Evolutionary conservation across 2,797 vertebrate genomes (phyloP).

Genomic region (Nannoperca obscura): DNA sequence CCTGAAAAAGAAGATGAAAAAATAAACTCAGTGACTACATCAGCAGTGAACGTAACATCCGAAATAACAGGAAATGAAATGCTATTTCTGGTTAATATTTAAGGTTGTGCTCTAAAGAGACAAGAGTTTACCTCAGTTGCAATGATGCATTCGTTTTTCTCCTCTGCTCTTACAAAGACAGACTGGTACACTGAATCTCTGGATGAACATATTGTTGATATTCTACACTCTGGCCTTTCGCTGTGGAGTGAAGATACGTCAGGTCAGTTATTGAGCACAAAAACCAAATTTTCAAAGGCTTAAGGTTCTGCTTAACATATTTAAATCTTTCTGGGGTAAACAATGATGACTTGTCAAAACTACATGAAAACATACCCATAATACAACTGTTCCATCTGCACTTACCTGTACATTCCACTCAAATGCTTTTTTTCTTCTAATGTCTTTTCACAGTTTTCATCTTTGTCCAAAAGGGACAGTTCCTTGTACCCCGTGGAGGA

Average conservation of each 20-base stretch:
- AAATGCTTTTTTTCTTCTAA: slow-evolving; percentile 92
- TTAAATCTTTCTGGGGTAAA: background rate
- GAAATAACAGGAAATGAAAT: background rate
- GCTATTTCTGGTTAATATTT: background rate
- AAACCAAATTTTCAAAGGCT: background rate
- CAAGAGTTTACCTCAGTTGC: slow-evolving; percentile 93
- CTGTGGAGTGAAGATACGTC: slow-evolving; percentile 78
- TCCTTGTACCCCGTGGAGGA: slow-evolving; percentile 91
- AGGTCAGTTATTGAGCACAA: slow-evolving; percentile 28
- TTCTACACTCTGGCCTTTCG: slow-evolving; percentile 96
- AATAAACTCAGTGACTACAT: background rate
- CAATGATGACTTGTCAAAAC: background rate
- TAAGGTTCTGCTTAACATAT: background rate
- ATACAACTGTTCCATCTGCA: background rate
- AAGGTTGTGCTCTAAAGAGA: background rate
- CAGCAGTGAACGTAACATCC: background rate
- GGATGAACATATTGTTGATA: slow-evolving; percentile 97
- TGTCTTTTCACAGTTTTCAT: slow-evolving; percentile 94
- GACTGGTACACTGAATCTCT: slow-evolving; percentile 97
- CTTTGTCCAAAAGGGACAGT: slow-evolving; percentile 88
- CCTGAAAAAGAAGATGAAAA: slow-evolving; percentile 62
- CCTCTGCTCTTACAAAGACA: slow-evolving; percentile 96
- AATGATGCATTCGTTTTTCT: slow-evolving; percentile 98
- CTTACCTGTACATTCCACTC: slow-evolving; percentile 93
- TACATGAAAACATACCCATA: background rate